Evolutionary conservation across 1,140 invertebrate species (phyloP), one percentile per base, ranked within the genome.

Genomic region (Metopolophium dirhodum): DNA sequence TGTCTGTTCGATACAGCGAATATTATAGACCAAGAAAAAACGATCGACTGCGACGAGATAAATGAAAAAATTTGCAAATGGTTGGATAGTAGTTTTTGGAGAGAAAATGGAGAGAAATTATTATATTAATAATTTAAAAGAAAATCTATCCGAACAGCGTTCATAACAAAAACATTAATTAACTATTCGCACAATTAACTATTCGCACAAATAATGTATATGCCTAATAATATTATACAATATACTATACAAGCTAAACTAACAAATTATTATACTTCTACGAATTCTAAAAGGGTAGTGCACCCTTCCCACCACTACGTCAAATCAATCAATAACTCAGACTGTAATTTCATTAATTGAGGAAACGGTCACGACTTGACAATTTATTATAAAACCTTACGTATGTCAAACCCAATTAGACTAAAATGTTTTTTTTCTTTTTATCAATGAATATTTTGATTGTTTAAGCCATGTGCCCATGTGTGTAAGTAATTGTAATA

Each of bases 401-500:
- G 9, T 47, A 47, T 47, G 35, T 54, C 49, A 37, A 89, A 54
- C 3, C 23, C 9, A 89, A 89, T 89, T 47, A 22, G 9, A 11
- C 6, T n/a, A 37, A 89, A 45, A 30, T 87, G 9, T 26, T 47
- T 87, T 45, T 37, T 87, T 86, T 86, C 20, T 83, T 86, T 86
- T 14, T 86, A 41, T 14, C 61, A 18, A 30, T 54, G n/a, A 89
- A 11, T 22, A 54, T 89, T 54, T 89, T 37, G n/a, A 89, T 89
- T 89, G 20, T 89, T 89, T 54, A 35, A 54, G n/a, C 30, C 61
- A n/a, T 77, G 30, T 4, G n/a, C n/a, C 30, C 61, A n/a, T 68
- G 30, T 14, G n/a, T 77, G n/a, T 77, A 89, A 37, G 47, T 89
- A 47, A 37, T 89, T 54, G 87, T 89, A 54, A 89, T 49, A 88